A percentile compares a stretch with the other conserved stretches of the same genome.
These are phyloP conservation scores for Bucorvus abyssinicus DNA, from an alignment of 2,797 vertebrate genomes.

Conservation along the genomic window DNA sequence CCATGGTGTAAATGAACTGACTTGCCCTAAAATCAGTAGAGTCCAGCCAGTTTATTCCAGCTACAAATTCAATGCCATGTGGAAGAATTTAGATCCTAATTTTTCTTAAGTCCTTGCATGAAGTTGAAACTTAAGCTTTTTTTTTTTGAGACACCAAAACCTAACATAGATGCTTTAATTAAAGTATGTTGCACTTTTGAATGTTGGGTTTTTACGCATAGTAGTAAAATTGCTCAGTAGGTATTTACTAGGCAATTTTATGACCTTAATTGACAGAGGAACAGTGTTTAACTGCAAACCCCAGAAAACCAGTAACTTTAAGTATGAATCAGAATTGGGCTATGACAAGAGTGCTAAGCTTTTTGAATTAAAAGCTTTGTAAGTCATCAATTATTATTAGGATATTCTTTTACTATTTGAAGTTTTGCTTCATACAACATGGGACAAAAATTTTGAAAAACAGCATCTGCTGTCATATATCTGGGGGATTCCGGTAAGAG, in stretches of 20 bases:
- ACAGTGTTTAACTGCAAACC: neutral
- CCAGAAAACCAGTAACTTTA: neutral
- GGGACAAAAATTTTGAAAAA: neutral
- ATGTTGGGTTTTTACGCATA: neutral
- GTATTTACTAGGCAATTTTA: neutral
- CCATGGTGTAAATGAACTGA: neutral
- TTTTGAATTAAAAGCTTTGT: neutral
- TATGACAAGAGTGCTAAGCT: neutral
- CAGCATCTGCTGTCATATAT: neutral
- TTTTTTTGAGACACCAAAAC: neutral
- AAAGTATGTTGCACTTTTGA: neutral
- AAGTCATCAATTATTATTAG: neutral
- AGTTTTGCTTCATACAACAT: neutral
- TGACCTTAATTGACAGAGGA: neutral
- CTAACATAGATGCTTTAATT: neutral
- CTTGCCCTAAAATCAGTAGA: neutral
- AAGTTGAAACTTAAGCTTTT: neutral
- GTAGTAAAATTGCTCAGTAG: neutral
- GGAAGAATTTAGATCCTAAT: neutral
- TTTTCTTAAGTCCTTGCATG: neutral
- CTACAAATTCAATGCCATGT: neutral
- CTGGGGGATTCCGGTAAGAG: neutral
- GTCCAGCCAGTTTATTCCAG: neutral
- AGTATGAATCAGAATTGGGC: neutral
- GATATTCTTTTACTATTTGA: neutral